Evolutionary conservation across 2,113 vertebrate species (phyloP).

Genomic region (Alexandromys fortis): DNA sequence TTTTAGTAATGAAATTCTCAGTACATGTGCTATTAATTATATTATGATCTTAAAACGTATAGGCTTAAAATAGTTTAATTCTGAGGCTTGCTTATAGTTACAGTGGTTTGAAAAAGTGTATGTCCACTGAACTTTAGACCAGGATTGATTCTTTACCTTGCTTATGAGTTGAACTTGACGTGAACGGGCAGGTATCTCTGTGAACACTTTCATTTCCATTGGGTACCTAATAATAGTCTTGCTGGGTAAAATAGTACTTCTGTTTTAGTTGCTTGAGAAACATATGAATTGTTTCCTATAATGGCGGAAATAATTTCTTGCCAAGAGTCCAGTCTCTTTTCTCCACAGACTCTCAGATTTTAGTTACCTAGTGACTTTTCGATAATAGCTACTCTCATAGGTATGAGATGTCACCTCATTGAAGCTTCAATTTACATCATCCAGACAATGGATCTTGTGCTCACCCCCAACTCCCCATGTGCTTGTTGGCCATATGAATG

Average conservation of each 20-base stretch:
- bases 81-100: slow-evolving; percentile 15
- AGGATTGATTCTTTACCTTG: not conserved
- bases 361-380: not conserved
- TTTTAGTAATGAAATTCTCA: not conserved
- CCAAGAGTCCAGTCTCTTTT: not conserved
- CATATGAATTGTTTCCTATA: not conserved
- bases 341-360: not conserved
- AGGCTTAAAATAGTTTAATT: not conserved
- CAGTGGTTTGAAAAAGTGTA: not conserved
- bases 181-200: not conserved
- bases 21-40: not conserved
- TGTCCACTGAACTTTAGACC: not conserved
- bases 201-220: not conserved
- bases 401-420: not conserved
- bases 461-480: not conserved
- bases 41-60: not conserved
- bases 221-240: not conserved
- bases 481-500: not conserved
- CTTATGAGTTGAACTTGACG: not conserved
- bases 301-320: not conserved
- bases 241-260: not conserved
- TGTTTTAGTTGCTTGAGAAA: not conserved
- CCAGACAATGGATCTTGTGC: not conserved
- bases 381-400: not conserved
- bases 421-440: not conserved